Evolutionary conservation across 1,140 invertebrate species (phyloP), one percentile per base, ranked within the genome.

Genomic region (Listronotus oregonensis): DNA sequence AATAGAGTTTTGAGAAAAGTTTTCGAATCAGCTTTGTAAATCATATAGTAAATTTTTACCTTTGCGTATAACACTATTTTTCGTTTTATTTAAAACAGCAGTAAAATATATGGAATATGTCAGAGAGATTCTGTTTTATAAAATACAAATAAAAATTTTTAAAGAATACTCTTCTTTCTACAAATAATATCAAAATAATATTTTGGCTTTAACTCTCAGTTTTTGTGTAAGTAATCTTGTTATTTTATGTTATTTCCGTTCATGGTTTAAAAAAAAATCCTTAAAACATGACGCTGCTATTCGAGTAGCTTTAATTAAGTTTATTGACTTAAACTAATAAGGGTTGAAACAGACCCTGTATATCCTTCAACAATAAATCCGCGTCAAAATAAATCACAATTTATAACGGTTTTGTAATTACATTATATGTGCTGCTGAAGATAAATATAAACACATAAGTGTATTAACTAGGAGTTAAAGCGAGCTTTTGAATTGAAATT

Each of bases 401-500:
- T 58, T 58, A 21, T 58, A 58, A 58, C 56, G 43, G 56, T 49
- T 58, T 58, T 43, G 31, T 58, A 58, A 58, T 58, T 58, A 37
- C 27, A 58, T 58, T 58, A 58, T 47, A 3, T 37, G 32, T 49
- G 12, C 10, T 58, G 32, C 43, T 21, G 43, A 47, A 58, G 43
- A 58, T 58, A 58, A 58, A 47, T 47, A 58, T 47, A 34, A 46
- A 58, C 42, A 47, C 56, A 34, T 58, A 58, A 58, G 43, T 58
- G 43, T 58, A 47, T 46, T 58, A 57, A 57, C 55, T 44, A 46
- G 42, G 42, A 57, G 55, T 57, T 57, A 57, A 39, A 57, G 8
- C 55, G 56, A 43, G 56, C 56, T 58, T 58, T 58, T 58, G 43
- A 46, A 58, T 58, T 27, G 56, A 49, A 58, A 58, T 58, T 58